phyloP scores from a whole-genome alignment of 2,888 invertebrate genomes.

The Pelosia muscerda region DNA sequence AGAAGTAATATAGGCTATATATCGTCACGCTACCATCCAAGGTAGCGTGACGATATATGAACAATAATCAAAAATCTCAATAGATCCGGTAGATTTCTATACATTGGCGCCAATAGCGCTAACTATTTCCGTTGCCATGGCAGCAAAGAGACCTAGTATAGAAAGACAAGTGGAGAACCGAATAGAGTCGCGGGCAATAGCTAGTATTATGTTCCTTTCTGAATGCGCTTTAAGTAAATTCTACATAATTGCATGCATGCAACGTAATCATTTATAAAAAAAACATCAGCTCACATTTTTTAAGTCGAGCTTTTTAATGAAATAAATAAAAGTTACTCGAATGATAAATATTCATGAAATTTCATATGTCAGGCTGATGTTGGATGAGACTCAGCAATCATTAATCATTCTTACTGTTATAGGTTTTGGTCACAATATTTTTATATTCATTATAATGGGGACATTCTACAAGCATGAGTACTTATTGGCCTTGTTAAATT shows the following conservation, averaged over 20 bases:
- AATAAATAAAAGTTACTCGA: constrained; percentile 39
- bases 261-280: constrained; percentile 5
- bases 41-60: no score
- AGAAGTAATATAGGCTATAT: no score
- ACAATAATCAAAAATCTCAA: no score
- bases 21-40: no score
- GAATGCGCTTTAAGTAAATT: neutral
- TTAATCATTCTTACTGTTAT: constrained; percentile 66
- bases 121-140: no score
- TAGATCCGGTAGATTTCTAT: no score
- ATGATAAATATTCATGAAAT: constrained; percentile 65
- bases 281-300: constrained; percentile 22
- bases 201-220: no score
- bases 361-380: constrained; percentile 58
- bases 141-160: no score
- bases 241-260: neutral
- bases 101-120: no score
- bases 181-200: no score
- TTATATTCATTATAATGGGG: constrained; percentile 32
- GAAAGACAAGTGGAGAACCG: no score
- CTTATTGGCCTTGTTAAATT: constrained; percentile 2
- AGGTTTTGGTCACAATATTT: constrained; percentile 52
- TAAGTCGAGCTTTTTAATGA: constrained; percentile 39
- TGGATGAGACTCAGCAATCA: constrained; percentile 55
- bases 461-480: constrained; percentile 20